phyloP scores from a whole-genome alignment of 2,888 invertebrate genomes.

The Sarcophaga caerulescens region DNA sequence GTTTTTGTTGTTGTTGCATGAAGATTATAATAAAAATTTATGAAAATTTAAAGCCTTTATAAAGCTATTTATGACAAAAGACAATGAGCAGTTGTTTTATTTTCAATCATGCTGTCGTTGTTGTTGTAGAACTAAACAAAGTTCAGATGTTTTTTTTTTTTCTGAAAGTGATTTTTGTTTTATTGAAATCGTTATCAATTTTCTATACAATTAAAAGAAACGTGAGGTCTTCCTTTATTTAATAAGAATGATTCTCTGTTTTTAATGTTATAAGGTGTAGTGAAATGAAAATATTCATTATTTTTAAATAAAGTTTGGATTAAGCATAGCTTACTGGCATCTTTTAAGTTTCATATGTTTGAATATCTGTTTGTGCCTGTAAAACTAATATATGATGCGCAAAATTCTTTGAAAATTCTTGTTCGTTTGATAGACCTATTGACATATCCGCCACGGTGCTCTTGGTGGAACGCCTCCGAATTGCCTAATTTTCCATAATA shows the following conservation, averaged over 20 bases:
- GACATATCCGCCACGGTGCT: too few species aligned
- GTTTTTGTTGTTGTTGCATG: background rate
- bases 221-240: constrained; percentile 45
- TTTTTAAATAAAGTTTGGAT: constrained; percentile 12
- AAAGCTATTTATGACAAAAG: constrained; percentile 10
- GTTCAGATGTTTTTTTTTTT: constrained; percentile 42
- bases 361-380: too few species aligned
- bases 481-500: too few species aligned
- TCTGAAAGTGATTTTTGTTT: background rate
- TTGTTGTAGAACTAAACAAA: constrained; percentile 4
- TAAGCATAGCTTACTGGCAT: too few species aligned
- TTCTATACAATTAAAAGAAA: constrained; percentile 24
- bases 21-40: background rate
- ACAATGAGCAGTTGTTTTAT: background rate
- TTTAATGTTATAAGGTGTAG: background rate
- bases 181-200: constrained; percentile 10
- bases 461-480: too few species aligned
- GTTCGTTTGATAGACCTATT: too few species aligned
- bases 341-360: too few species aligned
- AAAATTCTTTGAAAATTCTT: too few species aligned
- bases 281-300: constrained; percentile 4
- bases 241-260: background rate
- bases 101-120: too few species aligned
- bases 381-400: too few species aligned
- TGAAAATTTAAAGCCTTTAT: constrained; percentile 17